A percentile compares a stretch with the other conserved stretches of the same genome.
Evolutionary conservation across 2,797 vertebrate genomes (phyloP).

Genomic region (Argyrosomus regius): DNA sequence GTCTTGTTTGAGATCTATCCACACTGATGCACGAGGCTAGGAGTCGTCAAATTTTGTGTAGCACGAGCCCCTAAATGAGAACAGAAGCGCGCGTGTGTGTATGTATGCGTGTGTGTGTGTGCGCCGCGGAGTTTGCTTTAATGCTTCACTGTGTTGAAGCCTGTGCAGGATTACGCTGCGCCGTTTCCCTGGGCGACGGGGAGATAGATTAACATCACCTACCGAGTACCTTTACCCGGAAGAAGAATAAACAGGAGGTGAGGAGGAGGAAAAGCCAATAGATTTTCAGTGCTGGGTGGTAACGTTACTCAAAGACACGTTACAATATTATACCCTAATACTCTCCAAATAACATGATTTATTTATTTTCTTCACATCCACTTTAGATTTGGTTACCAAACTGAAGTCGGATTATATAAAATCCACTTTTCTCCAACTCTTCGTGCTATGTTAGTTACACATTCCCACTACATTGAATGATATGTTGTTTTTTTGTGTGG

Average conservation of each 20-base stretch:
- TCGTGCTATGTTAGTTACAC: background rate
- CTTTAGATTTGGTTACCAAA: background rate
- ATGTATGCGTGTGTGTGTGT: no score
- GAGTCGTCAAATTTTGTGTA: slow-evolving; percentile 4
- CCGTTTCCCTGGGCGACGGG: slow-evolving; percentile 78
- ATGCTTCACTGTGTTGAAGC: slow-evolving; percentile 44
- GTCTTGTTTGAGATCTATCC: background rate
- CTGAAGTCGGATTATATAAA: background rate
- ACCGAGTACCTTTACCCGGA: slow-evolving; percentile 66
- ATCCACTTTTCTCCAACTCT: background rate
- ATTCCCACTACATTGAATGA: background rate
- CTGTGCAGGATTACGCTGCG: slow-evolving; percentile 71
- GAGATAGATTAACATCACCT: slow-evolving; percentile 79
- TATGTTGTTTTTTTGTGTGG: background rate
- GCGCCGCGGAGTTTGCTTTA: slow-evolving; percentile 44
- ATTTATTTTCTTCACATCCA: background rate
- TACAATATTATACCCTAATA: background rate
- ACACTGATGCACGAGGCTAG: background rate
- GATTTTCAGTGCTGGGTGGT: slow-evolving; percentile 17
- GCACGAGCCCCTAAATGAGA: background rate
- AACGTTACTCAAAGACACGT: slow-evolving; percentile 3
- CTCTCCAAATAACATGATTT: background rate
- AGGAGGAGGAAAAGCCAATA: slow-evolving; percentile 29
- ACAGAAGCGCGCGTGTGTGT: slow-evolving; percentile 4
- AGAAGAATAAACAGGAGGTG: slow-evolving; percentile 47